Evolutionary conservation across 2,113 vertebrate genomes (phyloP), one percentile per base, ranked within the genome.

Genomic region (human): DNA sequence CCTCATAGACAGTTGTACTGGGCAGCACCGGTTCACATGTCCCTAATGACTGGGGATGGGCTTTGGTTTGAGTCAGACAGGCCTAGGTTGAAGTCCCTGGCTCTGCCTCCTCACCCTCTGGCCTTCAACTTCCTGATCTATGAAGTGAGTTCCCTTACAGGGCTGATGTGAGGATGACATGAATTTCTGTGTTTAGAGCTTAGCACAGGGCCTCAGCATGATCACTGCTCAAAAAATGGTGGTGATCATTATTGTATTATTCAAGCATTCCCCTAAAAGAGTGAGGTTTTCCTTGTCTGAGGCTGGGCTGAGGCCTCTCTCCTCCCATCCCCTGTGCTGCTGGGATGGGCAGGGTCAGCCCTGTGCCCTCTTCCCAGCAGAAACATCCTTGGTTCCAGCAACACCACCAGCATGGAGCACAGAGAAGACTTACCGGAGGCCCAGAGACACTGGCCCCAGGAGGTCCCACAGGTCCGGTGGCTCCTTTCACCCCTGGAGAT

Each of bases 391-490:
- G 25, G 52, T 50, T 38, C 50, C 43, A 73, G 70, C 61, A 70
- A 9, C 1, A 55, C 27, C 48, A n/a, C 32, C 83, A 78, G 52
- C 30, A 18, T 0, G 9, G 57, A 40, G 11, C 17, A 13, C 13
- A 61, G 0, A 64, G 0, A 4, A 45, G 43, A 45, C 80, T 68
- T 98, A 99, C 99, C 45, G 98, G 98, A 25, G 99, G 99, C 73
- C 99, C 99, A 0, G 96, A 45, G 89, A 98, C 12, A 45, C 99
- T 98, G 78, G 95, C n/a, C 0, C 99, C 99, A 0, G 96, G 80
- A 8, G 98, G 99, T 6, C 99, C 99, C 2, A 98, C 97, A 32
- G 99, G 99, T 89, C 99, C 99, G 1, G 91, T 80, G 14, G 96
- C 98, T 23, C 99, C 99, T 57, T 90, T 98, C 61, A 98, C 94